Conservation (phyloP, 2,797 vertebrate species). For the Okamejei kenojei region DNA sequence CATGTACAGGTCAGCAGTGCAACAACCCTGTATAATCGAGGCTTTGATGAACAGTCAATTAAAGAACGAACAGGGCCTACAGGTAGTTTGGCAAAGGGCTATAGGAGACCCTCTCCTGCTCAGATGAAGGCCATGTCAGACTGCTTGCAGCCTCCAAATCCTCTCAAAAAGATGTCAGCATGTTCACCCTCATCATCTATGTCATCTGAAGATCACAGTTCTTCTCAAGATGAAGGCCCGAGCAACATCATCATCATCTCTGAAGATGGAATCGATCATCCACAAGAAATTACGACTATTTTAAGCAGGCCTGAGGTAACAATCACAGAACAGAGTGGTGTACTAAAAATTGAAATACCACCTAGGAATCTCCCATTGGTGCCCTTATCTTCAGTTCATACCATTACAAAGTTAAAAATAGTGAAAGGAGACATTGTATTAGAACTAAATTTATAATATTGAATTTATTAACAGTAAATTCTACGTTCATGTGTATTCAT, state of each 20-base stretch:
- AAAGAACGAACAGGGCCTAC: slow-evolving; percentile 29
- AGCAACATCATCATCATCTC: slow-evolving; percentile 37
- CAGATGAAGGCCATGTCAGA: slow-evolving; percentile 36
- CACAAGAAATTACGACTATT: slow-evolving; percentile 18
- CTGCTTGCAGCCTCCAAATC: slow-evolving; percentile 32
- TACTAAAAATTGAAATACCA: slow-evolving; percentile 35
- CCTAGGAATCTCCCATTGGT: background rate
- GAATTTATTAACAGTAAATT: background rate
- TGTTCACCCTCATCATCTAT: slow-evolving; percentile 13
- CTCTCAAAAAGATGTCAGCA: slow-evolving; percentile 22
- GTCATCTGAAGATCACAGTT: slow-evolving; percentile 12
- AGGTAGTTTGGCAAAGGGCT: slow-evolving; percentile 14
- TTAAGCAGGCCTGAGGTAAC: slow-evolving; percentile 18
- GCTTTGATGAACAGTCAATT: slow-evolving; percentile 29
- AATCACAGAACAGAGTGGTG: slow-evolving; percentile 31
- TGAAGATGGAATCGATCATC: slow-evolving; percentile 18
- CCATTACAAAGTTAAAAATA: slow-evolving; percentile 36
- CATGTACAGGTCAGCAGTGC: slow-evolving; percentile 33
- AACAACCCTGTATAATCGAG: slow-evolving; percentile 27
- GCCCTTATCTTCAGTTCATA: background rate
- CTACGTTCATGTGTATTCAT: background rate
- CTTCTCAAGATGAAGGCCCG: slow-evolving; percentile 24
- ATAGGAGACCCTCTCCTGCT: slow-evolving; percentile 3
- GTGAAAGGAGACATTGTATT: slow-evolving; percentile 33
- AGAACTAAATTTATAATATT: slow-evolving; percentile 27